phyloP scores from a whole-genome alignment of 2,888 invertebrate genomes.

The Sarcophaga rosellei region DNA sequence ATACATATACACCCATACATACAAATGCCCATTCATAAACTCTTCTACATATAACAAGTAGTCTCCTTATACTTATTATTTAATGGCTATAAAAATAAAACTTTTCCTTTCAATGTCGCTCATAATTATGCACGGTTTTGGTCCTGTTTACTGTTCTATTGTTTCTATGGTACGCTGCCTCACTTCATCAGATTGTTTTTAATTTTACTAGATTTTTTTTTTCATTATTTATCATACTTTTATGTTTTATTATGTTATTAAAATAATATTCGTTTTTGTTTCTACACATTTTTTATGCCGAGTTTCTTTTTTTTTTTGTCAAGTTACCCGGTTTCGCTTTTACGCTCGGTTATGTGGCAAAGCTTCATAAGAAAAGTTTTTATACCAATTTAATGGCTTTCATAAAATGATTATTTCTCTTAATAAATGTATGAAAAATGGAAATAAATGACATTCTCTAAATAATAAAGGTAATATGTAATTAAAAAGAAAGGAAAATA shows the following conservation, averaged over 20 bases:
- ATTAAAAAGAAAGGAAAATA: slow-evolving; percentile 17
- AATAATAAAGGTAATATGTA: slow-evolving; percentile 46
- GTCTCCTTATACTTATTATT: slow-evolving; percentile 58
- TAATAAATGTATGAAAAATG: slow-evolving; percentile 37
- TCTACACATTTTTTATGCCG: slow-evolving; percentile 27
- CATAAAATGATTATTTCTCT: slow-evolving; percentile 56
- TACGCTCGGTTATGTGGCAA: slow-evolving; percentile 11
- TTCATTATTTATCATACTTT: slow-evolving; percentile 48
- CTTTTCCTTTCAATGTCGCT: slow-evolving; percentile 69
- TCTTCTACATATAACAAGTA: slow-evolving; percentile 28
- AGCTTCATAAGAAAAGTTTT: slow-evolving; percentile 60
- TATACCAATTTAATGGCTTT: slow-evolving; percentile 63
- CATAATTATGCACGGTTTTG: slow-evolving; percentile 68
- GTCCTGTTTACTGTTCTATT: slow-evolving; percentile 56
- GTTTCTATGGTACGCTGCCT: slow-evolving; percentile 24
- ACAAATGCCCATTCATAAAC: not conserved
- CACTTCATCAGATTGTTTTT: slow-evolving; percentile 45
- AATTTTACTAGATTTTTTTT: slow-evolving; percentile 17
- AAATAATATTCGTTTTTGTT: slow-evolving; percentile 62
- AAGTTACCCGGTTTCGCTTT: not conserved
- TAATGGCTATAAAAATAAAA: slow-evolving; percentile 63
- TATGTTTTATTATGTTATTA: slow-evolving; percentile 64
- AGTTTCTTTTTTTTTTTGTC: slow-evolving; percentile 28
- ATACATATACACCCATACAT: not conserved
- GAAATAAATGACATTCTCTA: slow-evolving; percentile 31